Percentiles rank a stretch among this genome's conserved stretches.
Evolutionary conservation across 2,888 invertebrate genomes (phyloP).

Genomic region (Agrochola lychnidis): DNA sequence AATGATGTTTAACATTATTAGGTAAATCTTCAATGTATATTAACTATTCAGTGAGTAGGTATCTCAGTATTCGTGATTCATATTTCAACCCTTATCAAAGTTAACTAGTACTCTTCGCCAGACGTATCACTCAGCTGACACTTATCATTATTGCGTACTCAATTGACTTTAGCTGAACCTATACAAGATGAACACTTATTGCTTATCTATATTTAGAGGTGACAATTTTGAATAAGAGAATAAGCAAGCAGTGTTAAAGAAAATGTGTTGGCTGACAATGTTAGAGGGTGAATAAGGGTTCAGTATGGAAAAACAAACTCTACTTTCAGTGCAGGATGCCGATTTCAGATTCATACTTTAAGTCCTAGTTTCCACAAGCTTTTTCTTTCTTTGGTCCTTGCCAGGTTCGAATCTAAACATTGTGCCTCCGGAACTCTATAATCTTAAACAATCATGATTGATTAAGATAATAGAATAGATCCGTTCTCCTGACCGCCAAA

Average conservation of each 20-base stretch:
- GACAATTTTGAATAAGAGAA: neutral
- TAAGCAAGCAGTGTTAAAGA: neutral
- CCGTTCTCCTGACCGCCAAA: neutral
- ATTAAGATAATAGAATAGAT: neutral
- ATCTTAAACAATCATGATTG: neutral
- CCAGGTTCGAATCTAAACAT: neutral
- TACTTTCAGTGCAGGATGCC: neutral
- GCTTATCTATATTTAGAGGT: conserved; percentile 3
- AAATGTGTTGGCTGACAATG: neutral
- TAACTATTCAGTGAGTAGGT: conserved; percentile 52
- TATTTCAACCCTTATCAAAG: conserved; percentile 74
- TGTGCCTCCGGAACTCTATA: no score
- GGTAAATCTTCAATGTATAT: conserved; percentile 54
- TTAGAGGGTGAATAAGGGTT: neutral
- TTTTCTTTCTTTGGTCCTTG: neutral
- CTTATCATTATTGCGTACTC: conserved; percentile 42
- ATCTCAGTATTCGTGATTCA: conserved; percentile 63
- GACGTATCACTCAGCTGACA: conserved; percentile 50
- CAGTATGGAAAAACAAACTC: neutral
- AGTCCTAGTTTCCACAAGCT: neutral
- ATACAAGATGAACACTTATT: conserved; percentile 6
- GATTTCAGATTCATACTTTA: neutral
- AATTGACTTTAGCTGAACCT: conserved; percentile 34
- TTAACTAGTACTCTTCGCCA: conserved; percentile 62
- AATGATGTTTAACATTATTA: conserved; percentile 60